Evolutionary conservation across 2,113 vertebrate genomes (phyloP).

Genomic region (Riparia riparia): DNA sequence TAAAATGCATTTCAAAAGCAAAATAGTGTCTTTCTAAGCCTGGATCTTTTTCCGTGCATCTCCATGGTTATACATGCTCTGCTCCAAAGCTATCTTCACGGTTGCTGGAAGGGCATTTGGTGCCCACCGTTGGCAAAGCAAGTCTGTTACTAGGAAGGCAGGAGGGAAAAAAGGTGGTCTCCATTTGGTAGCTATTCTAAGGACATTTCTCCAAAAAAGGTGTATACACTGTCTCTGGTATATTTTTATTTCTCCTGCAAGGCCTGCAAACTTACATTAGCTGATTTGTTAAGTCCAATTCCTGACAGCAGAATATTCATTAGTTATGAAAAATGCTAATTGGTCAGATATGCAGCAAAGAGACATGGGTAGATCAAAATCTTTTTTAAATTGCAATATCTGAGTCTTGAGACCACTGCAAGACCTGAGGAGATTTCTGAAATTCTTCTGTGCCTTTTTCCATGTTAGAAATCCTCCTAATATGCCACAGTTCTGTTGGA

Average conservation of each 20-base stretch:
- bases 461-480: not conserved
- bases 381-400: not conserved
- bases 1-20: not conserved
- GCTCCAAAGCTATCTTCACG: not conserved
- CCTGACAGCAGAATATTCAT: not conserved
- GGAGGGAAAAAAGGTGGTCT: not conserved
- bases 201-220: not conserved
- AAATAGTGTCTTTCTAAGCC: not conserved
- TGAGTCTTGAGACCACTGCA: not conserved
- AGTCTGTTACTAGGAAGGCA: not conserved
- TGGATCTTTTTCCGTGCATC: rapidly evolving
- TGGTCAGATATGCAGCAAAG: not conserved
- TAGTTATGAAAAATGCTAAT: not conserved
- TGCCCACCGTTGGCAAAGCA: not conserved
- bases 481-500: not conserved
- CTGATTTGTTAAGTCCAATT: not conserved
- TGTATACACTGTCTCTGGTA: not conserved
- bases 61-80: not conserved
- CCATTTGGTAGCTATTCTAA: not conserved
- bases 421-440: not conserved
- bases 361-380: not conserved
- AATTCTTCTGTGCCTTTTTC: not conserved
- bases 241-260: not conserved
- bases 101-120: not conserved
- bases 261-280: not conserved